Percentiles rank a stretch among this genome's conserved stretches.
phyloP scores from a whole-genome alignment of 1,140 invertebrate species.

The Drosophila kohkoa region DNA sequence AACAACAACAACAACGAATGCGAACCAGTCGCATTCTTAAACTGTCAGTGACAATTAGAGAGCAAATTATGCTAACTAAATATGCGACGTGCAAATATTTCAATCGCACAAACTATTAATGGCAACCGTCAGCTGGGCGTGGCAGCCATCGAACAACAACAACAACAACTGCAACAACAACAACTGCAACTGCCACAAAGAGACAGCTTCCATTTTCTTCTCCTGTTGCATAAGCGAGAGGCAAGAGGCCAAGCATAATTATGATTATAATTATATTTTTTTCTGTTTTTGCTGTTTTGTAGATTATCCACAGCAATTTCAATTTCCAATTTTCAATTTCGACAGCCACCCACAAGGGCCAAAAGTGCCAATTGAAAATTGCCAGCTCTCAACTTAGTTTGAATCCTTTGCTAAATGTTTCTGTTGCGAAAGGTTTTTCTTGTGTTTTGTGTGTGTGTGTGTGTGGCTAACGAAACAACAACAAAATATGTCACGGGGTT shows the following conservation, averaged over 20 bases:
- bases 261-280: slow-evolving; percentile 29
- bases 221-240: slow-evolving; percentile 45
- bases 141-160: slow-evolving; percentile 15
- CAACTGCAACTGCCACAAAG: too few species aligned
- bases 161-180: background rate
- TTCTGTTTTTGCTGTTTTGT: background rate
- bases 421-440: slow-evolving; percentile 28
- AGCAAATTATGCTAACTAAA: slow-evolving; percentile 78
- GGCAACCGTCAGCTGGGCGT: slow-evolving; percentile 42
- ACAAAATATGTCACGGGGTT: slow-evolving; percentile 41
- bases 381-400: background rate
- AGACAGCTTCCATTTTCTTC: slow-evolving; percentile 26
- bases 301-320: slow-evolving; percentile 54
- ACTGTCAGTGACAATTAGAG: slow-evolving; percentile 71
- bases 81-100: slow-evolving; percentile 56
- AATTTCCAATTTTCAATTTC: slow-evolving; percentile 5
- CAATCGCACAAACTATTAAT: slow-evolving; percentile 16
- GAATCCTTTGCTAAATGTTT: background rate
- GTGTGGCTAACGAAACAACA: background rate
- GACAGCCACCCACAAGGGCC: slow-evolving; percentile 13
- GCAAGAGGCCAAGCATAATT: slow-evolving; percentile 52
- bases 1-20: slow-evolving; percentile 27
- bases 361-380: too few species aligned
- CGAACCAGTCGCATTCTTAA: slow-evolving; percentile 58
- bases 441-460: background rate